Base-by-base conservation (phyloP, 2,113 vertebrate species). In the Proteles cristata region DNA sequence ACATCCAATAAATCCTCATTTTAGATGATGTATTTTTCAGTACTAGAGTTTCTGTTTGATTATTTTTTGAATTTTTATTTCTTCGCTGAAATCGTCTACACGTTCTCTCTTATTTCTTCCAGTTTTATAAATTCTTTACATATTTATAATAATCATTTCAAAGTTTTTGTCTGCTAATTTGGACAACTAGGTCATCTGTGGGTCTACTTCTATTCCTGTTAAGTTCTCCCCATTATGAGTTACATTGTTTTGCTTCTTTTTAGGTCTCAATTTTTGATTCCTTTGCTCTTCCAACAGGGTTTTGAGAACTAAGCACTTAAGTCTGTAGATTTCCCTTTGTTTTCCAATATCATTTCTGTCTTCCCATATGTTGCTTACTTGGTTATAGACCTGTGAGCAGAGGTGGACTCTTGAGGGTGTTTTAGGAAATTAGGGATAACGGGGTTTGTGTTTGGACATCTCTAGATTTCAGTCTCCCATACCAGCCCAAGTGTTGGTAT, bases 21-120 rank as follows among this genome's bases (percentile, higher is more conserved):
- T 97, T n/a, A 83, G 45, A 77, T 90, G 69, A 11, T 87, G 11
- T 82, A 53, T 61, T 76, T 93, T 97, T 63, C 43, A 76, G 21
- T 94, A 31, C 21, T 65, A 35, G 45, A n/a, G 12, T 80, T 63
- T 45, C 69, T 69, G 2, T 94, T 65, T 71, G n/a, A 17, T 79
- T 83, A 14, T 43, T 66, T 85, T 58, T 65, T 45, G 28, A 50
- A 21, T 55, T 93, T 92, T 80, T 33, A 28, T 80, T 90, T 95
- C 11, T 26, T 26, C 92, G 45, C 55, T 89, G 53, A 96, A 80
- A 89, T 45, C 63, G 7, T 71, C n/a, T 92, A 43, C 28, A 35
- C 28, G 7, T 83, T 53, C 25, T 25, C 21, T 71, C 53, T 65
- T 33, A 4, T 73, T 80, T 96, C 21, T 12, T 16, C 21, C 25